phyloP scores from a whole-genome alignment of 23 tunicate genomes.

The Halocynthia aurantium region DNA sequence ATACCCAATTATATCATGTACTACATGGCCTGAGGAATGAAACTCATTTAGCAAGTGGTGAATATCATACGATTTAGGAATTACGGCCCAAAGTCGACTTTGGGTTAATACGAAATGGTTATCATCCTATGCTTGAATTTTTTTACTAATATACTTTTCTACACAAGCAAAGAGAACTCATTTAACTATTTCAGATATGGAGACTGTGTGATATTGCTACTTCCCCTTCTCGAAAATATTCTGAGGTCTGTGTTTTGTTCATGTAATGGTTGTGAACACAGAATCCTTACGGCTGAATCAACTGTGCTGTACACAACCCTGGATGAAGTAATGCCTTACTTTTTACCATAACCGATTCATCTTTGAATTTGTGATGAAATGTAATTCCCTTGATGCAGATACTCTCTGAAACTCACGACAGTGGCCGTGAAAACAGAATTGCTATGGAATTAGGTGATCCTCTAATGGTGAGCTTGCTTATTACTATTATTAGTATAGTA shows the following conservation, averaged over 20 bases:
- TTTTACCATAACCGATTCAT: no score
- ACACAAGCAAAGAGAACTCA: background rate
- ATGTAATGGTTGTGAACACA: constrained; percentile 39
- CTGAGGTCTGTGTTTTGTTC: constrained; percentile 31
- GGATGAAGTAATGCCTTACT: constrained; percentile 41
- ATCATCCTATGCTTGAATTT: background rate
- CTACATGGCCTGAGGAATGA: no score
- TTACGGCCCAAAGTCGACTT: no score
- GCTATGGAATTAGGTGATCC: background rate
- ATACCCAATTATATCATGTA: no score
- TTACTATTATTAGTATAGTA: no score
- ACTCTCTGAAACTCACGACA: background rate
- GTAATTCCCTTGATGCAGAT: background rate
- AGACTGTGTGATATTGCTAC: constrained; percentile 41
- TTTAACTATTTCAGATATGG: constrained; percentile 40
- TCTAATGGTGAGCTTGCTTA: background rate
- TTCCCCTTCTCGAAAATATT: constrained; percentile 42
- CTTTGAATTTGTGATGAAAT: no score
- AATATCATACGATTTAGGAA: no score
- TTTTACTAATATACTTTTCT: background rate
- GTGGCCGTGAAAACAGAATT: background rate
- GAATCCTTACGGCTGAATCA: constrained; percentile 61
- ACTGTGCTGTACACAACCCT: constrained; percentile 52
- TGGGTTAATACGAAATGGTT: no score
- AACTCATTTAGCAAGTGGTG: no score